A percentile compares a stretch with the other conserved stretches of the same genome.
These are phyloP conservation scores for Eupithecia vulgata DNA, from an alignment of 2,888 invertebrate genomes.

Conservation along the genomic window DNA sequence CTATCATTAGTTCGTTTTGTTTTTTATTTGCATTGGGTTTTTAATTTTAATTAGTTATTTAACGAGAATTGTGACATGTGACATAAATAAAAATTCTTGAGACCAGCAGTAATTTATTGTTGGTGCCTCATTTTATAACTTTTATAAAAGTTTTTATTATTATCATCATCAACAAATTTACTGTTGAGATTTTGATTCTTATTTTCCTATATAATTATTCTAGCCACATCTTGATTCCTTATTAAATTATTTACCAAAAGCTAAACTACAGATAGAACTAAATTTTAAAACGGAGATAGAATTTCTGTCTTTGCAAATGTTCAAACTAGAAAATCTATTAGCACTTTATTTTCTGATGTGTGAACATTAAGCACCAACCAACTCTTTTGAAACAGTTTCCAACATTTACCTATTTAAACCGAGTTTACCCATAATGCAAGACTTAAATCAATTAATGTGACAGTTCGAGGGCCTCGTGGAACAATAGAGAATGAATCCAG, in stretches of 20 bases:
- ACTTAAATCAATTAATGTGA: conserved; percentile 58
- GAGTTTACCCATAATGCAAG: conserved; percentile 25
- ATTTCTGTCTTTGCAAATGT: too few relatives aligned
- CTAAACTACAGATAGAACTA: neutral
- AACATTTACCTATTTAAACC: conserved; percentile 25
- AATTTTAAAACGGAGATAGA: neutral
- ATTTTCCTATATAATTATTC: neutral
- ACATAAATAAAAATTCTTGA: neutral
- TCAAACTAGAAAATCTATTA: neutral
- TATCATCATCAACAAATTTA: neutral
- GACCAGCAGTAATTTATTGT: neutral
- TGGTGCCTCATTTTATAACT: too few relatives aligned
- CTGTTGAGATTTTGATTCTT: neutral
- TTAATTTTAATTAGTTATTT: conserved; percentile 9
- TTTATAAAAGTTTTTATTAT: too few relatives aligned
- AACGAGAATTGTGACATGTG: neutral
- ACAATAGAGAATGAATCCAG: conserved; percentile 58
- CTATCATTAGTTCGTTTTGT: conserved; percentile 29
- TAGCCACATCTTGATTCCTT: too few relatives aligned
- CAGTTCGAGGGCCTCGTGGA: conserved; percentile 54
- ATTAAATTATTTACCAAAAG: neutral
- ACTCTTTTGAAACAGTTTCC: conserved; percentile 17
- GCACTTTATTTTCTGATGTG: neutral
- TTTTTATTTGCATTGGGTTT: conserved; percentile 19
- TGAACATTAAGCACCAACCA: neutral